phyloP scores from a whole-genome alignment of 1,140 invertebrate species.

The Rhyacophila brunnea region DNA sequence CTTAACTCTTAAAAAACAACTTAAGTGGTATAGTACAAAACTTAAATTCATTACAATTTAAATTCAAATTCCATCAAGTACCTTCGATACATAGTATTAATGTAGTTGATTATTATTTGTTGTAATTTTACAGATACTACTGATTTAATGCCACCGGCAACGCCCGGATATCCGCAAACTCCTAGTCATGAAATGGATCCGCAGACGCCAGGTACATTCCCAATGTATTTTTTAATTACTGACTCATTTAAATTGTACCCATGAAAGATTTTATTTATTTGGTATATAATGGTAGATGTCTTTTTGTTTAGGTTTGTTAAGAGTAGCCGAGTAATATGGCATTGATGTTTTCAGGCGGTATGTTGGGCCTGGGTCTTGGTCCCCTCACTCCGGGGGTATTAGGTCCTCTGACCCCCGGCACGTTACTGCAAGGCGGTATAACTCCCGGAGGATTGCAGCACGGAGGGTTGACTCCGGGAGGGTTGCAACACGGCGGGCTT shows the following conservation, averaged over 20 bases:
- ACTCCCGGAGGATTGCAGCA: conserved; percentile 40
- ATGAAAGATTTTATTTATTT: too few relatives aligned
- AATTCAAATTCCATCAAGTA: too few relatives aligned
- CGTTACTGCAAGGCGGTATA: conserved; percentile 46
- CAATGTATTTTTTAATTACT: too few relatives aligned
- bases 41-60: too few relatives aligned
- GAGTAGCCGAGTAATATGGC: too few relatives aligned
- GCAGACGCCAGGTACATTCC: conserved; percentile 39
- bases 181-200: conserved; percentile 37
- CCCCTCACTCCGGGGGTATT: conserved; percentile 47
- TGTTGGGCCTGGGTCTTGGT: conserved; percentile 44
- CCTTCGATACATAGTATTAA: too few relatives aligned
- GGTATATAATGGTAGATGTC: too few relatives aligned
- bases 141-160: conserved; percentile 35
- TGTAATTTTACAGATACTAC: conserved; percentile 23
- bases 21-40: too few relatives aligned
- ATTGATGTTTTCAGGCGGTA: conserved; percentile 37
- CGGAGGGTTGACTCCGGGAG: conserved; percentile 35
- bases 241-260: too few relatives aligned
- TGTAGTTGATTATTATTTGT: too few relatives aligned
- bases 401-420: conserved; percentile 47
- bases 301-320: too few relatives aligned
- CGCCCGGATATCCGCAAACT: conserved; percentile 33
- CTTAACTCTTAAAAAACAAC: too few relatives aligned
- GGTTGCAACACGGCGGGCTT: conserved; percentile 50